Percentiles rank a stretch among this genome's conserved stretches.
phyloP scores from a whole-genome alignment of 2,888 invertebrate species.

The Tetragnatha montana region DNA sequence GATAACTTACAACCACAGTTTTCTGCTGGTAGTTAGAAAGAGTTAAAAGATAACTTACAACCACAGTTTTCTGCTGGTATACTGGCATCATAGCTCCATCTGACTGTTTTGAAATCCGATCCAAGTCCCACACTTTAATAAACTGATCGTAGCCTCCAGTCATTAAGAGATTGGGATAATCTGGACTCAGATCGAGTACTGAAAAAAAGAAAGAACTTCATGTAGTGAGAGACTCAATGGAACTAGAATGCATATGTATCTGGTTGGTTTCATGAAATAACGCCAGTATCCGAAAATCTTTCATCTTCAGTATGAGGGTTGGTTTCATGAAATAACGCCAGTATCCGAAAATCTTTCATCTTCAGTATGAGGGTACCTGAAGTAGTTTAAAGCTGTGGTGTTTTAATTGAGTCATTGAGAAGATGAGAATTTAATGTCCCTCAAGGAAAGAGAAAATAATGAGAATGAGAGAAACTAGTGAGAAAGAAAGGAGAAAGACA shows the following conservation, averaged over 20 bases:
- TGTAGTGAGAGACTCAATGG: not conserved
- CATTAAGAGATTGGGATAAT: conserved; percentile 85
- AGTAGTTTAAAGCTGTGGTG: too few species aligned
- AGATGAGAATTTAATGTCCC: too few species aligned
- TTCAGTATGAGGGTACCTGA: not conserved
- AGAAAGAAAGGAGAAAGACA: too few species aligned
- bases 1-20: not conserved
- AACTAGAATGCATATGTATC: not conserved
- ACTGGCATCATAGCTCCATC: conserved; percentile 75
- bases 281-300: not conserved
- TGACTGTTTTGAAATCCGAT: conserved; percentile 24
- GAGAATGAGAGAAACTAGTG: too few species aligned
- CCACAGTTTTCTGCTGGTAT: conserved; percentile 73
- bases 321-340: not conserved
- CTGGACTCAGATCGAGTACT: conserved; percentile 82
- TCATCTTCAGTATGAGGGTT: not conserved
- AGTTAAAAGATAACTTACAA: conserved; percentile 23
- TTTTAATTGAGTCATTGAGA: too few species aligned
- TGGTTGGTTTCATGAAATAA: not conserved
- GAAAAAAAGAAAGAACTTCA: conserved; percentile 29
- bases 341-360: not conserved
- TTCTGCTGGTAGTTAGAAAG: not conserved
- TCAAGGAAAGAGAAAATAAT: too few species aligned
- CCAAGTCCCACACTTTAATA: conserved; percentile 89
- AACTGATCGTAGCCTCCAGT: conserved; percentile 87